Percentiles rank a stretch among this genome's conserved stretches.
Evolutionary conservation across 2,888 invertebrate genomes (phyloP).

Genomic region (Ptychoptera albimana): DNA sequence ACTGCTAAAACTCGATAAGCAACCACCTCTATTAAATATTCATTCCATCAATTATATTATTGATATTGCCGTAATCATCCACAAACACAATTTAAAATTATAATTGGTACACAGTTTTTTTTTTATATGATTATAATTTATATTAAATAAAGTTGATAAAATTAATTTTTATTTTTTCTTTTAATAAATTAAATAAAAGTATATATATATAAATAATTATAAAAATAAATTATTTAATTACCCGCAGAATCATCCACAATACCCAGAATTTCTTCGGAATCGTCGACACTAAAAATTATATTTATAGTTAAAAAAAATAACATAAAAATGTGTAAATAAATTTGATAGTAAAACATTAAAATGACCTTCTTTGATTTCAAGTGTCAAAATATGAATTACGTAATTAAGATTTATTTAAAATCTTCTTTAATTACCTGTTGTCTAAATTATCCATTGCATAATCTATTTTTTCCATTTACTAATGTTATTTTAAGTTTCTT

Average conservation of each 20-base stretch:
- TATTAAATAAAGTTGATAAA: too few relatives aligned
- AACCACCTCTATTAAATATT: not conserved
- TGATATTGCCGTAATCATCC: too few relatives aligned
- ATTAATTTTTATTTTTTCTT: too few relatives aligned
- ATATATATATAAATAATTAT: too few relatives aligned
- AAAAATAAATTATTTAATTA: too few relatives aligned
- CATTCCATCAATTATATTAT: not conserved
- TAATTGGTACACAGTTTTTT: too few relatives aligned
- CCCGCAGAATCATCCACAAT: too few relatives aligned
- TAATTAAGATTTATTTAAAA: not conserved
- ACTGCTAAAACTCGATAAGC: not conserved
- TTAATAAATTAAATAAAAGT: too few relatives aligned
- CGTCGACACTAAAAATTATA: not conserved
- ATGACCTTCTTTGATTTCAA: not conserved
- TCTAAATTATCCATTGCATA: constrained; percentile 1
- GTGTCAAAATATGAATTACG: not conserved
- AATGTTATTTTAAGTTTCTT: constrained; percentile 1
- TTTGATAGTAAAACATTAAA: not conserved
- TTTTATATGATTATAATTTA: too few relatives aligned
- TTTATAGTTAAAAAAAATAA: not conserved
- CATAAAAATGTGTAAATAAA: not conserved
- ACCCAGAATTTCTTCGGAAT: not conserved
- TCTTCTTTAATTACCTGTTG: not conserved
- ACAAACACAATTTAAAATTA: too few relatives aligned
- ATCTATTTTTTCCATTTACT: constrained; percentile 1